Conservation (phyloP, 1,140 invertebrate genomes). For the Apis dorsata region DNA sequence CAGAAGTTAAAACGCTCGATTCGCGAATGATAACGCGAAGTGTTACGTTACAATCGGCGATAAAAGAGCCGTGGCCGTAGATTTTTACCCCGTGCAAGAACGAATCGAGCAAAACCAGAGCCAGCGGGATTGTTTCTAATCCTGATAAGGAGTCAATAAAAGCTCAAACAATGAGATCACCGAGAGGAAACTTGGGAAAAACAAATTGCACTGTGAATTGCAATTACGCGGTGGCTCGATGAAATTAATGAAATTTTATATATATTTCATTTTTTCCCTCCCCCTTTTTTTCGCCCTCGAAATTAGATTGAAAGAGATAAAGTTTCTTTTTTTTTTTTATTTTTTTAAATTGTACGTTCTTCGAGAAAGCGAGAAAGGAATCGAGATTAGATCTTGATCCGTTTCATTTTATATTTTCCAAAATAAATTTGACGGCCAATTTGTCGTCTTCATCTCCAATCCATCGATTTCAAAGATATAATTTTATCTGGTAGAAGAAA, state of each 20-base stretch:
- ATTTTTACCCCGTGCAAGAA: neutral
- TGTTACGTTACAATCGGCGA: conserved; percentile 22
- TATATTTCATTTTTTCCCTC: too few relatives aligned
- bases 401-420: too few relatives aligned
- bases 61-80: neutral
- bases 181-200: conserved; percentile 14
- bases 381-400: too few relatives aligned
- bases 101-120: neutral
- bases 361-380: too few relatives aligned
- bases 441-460: too few relatives aligned
- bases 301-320: too few relatives aligned
- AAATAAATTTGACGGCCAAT: too few relatives aligned
- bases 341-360: too few relatives aligned
- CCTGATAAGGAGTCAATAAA: conserved; percentile 40
- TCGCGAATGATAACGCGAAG: conserved; percentile 16
- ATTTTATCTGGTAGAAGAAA: too few relatives aligned
- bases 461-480: too few relatives aligned
- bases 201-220: conserved; percentile 20
- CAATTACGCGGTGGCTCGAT: neutral
- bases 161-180: conserved; percentile 51
- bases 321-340: too few relatives aligned
- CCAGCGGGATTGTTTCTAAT: conserved; percentile 15
- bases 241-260: neutral
- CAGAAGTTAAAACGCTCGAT: conserved; percentile 9
- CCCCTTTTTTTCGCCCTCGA: too few relatives aligned